Conservation (phyloP, 2,888 invertebrate species). For the Iselma pallidipennis region DNA sequence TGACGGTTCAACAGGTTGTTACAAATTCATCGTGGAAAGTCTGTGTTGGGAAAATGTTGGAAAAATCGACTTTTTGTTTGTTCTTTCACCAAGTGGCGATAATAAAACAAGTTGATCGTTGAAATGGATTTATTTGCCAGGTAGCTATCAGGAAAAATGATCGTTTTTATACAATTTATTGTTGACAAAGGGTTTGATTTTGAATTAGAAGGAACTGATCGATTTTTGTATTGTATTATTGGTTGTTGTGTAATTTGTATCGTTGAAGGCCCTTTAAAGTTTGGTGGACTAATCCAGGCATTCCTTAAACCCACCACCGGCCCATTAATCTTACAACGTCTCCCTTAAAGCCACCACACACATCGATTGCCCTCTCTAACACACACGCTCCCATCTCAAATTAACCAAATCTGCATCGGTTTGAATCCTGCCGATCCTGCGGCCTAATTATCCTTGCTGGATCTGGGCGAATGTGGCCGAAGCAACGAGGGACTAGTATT, state of each 20-base stretch:
- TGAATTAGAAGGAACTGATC: too few relatives aligned
- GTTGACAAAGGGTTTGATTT: too few relatives aligned
- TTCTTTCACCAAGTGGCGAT: neutral
- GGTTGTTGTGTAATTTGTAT: constrained; percentile 3
- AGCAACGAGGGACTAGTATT: neutral
- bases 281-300: constrained; percentile 9
- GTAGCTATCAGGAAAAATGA: neutral
- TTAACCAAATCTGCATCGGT: constrained; percentile 8
- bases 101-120: too few relatives aligned
- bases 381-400: neutral
- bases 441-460: constrained; percentile 30
- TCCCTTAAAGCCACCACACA: neutral
- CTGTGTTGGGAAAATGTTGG: neutral
- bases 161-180: too few relatives aligned
- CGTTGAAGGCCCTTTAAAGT: constrained; percentile 5
- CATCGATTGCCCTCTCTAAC: neutral
- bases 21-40: neutral
- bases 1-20: neutral
- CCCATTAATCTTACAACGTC: constrained; percentile 14
- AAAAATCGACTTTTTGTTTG: neutral
- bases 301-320: constrained; percentile 16
- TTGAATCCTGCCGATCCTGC: constrained; percentile 19
- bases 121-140: neutral
- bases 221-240: constrained; percentile 9
- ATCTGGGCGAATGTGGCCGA: constrained; percentile 10